A percentile compares a stretch with the other conserved stretches of the same genome.
These are phyloP conservation scores for Chamaea fasciata DNA, from an alignment of 2,113 vertebrate species.

Conservation along the genomic window DNA sequence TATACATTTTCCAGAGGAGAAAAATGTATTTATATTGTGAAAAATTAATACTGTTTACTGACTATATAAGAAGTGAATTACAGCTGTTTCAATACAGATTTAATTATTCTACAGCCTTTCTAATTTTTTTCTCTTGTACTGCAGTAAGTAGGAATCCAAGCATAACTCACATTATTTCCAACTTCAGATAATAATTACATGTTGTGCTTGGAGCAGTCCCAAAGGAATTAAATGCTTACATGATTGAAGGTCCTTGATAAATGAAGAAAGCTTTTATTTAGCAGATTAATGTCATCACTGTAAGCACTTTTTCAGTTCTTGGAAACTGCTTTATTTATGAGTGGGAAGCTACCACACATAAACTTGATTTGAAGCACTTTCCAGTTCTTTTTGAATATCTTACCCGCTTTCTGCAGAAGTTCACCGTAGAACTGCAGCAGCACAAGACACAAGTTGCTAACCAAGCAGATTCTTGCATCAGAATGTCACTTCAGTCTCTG, in stretches of 20 bases:
- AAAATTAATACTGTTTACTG: constrained; percentile 30
- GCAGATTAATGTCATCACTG: not conserved
- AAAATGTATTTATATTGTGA: constrained; percentile 37
- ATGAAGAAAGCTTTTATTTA: not conserved
- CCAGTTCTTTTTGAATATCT: not conserved
- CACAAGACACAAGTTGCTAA: constrained; percentile 40
- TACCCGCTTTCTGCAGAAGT: constrained; percentile 12
- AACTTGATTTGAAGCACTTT: constrained; percentile 31
- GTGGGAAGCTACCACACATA: constrained; percentile 6
- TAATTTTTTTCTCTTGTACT: not conserved
- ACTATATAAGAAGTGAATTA: constrained; percentile 12
- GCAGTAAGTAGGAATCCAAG: not conserved
- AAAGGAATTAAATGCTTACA: not conserved
- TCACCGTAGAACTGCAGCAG: not conserved
- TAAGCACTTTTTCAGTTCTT: constrained; percentile 23
- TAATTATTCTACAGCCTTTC: constrained; percentile 37
- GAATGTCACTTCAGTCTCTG: constrained; percentile 65
- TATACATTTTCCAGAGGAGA: not conserved
- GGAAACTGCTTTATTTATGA: constrained; percentile 30
- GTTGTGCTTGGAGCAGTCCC: constrained; percentile 11
- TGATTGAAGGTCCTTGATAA: constrained; percentile 12
- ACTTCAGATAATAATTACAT: not conserved
- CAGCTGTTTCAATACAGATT: constrained; percentile 26
- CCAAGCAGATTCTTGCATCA: constrained; percentile 38
- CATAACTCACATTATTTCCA: not conserved